phyloP scores from a whole-genome alignment of 1,140 invertebrate species.

The Trialeurodes vaporariorum region DNA sequence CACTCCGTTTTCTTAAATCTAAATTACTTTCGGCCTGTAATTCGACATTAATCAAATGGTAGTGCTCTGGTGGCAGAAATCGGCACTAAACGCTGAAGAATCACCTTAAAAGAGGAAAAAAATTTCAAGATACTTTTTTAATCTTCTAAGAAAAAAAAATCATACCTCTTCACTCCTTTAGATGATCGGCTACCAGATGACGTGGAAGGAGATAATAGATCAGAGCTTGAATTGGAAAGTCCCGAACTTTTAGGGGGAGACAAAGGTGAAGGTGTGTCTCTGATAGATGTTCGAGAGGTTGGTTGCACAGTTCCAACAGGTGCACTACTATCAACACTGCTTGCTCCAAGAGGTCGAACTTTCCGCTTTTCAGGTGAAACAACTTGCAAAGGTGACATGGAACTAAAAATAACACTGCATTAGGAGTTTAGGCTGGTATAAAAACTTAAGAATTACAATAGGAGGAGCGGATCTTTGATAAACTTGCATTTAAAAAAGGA shows the following conservation, averaged over 20 bases:
- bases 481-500: too few species aligned
- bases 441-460: too few species aligned
- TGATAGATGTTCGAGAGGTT: constrained; percentile 33
- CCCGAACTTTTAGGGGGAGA: neutral
- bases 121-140: too few species aligned
- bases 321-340: neutral
- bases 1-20: too few species aligned
- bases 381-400: constrained; percentile 10
- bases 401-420: constrained; percentile 5
- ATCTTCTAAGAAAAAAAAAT: too few species aligned
- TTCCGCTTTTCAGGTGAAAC: constrained; percentile 21
- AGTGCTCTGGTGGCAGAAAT: too few species aligned
- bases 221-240: neutral
- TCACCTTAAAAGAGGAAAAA: too few species aligned
- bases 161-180: neutral
- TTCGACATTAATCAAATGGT: too few species aligned
- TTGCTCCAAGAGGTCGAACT: constrained; percentile 20
- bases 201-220: constrained; percentile 9
- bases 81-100: too few species aligned
- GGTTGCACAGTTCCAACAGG: constrained; percentile 42
- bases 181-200: constrained; percentile 20
- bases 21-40: too few species aligned
- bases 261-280: constrained; percentile 11
- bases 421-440: too few species aligned
- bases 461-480: too few species aligned